Evolutionary conservation across 2,888 invertebrate genomes (phyloP), one percentile per base, ranked within the genome.

Genomic region (Gastrophysa polygoni): DNA sequence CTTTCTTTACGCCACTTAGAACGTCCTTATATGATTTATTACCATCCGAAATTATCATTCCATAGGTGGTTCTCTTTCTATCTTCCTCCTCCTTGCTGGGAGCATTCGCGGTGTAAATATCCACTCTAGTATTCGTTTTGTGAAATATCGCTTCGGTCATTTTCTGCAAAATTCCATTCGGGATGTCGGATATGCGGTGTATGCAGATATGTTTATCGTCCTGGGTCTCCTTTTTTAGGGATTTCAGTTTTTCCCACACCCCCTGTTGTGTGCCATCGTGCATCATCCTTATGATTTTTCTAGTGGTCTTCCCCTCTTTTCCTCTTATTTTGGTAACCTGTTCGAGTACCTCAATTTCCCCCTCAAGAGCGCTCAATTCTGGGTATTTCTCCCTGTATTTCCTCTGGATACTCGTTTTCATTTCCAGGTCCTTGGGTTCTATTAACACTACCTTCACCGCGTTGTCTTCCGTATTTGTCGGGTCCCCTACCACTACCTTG

Each of bases 321-420:
- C 48, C 48, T 7, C 24, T 3, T 7, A 24, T 7, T 24, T 7
- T 24, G 5, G 48, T 59, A 0, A 16, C 49, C 21, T 61, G 61
- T 17, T 64, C 64, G 1, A 59, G 14, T 0, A 56, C 44, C 18
- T 59, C 60, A 14, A 59, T 54, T 3, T 56, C 60, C 3, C 29
- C 52, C 1, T 7, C 18, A 2, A 55, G 16, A 2, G 52, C 38
- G 3, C 1, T 46, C 3, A 66, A 48, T 14, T 61, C 54, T 1
- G 61, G 61, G 20, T 34, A 66, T 17, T 57, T 63, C 1, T 64
- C 63, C 18, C 28, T 60, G 29, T 38, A 63, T 4, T 56, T 20
- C 20, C 24, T 60, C 16, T 66, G 63, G 0, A 63, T 62, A 18
- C 61, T 57, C 3, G 14, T 14, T 11, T 46, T 38, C 56, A 66